Percentiles rank a stretch among this genome's conserved stretches.
phyloP scores from a whole-genome alignment of 37 sponge, comb jelly and placozoan genomes.

The Ianthella basta region DNA sequence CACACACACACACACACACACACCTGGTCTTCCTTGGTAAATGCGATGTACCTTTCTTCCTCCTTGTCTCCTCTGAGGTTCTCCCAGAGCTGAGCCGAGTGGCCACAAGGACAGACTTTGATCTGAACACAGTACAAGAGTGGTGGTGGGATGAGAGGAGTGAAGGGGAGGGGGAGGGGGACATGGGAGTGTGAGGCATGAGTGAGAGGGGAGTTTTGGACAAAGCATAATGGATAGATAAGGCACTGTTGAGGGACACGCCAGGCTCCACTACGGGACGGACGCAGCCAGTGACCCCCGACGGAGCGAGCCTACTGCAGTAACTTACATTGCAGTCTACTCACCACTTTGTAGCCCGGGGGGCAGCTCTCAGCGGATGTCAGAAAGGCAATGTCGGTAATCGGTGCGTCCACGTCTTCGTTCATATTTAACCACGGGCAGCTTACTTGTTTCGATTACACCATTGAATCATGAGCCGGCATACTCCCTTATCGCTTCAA shows the following conservation, averaged over 20 bases:
- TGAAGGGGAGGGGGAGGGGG: no score
- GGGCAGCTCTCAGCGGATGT: conserved; percentile 53
- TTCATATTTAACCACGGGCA: neutral
- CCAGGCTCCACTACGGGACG: no score
- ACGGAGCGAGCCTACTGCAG: no score
- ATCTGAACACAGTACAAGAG: conserved; percentile 38
- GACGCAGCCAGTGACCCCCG: no score
- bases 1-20: conserved; percentile 23
- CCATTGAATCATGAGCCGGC: neutral
- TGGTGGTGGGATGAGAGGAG: neutral
- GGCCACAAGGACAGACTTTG: conserved; percentile 68
- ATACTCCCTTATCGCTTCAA: no score
- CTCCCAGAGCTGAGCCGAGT: conserved; percentile 79
- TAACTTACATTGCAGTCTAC: no score
- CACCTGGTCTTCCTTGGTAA: conserved; percentile 50
- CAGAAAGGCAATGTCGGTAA: conserved; percentile 70
- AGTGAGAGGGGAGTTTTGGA: no score
- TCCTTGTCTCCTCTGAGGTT: conserved; percentile 63
- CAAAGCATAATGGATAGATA: no score
- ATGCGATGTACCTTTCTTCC: conserved; percentile 69
- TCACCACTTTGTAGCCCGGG: conserved; percentile 68
- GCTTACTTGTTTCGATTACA: neutral
- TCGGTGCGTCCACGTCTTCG: conserved; percentile 51
- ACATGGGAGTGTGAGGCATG: no score
- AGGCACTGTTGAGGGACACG: no score